These are phyloP conservation scores for Hedya salicella DNA, from an alignment of 2,888 invertebrate genomes.

Conservation along the genomic window DNA sequence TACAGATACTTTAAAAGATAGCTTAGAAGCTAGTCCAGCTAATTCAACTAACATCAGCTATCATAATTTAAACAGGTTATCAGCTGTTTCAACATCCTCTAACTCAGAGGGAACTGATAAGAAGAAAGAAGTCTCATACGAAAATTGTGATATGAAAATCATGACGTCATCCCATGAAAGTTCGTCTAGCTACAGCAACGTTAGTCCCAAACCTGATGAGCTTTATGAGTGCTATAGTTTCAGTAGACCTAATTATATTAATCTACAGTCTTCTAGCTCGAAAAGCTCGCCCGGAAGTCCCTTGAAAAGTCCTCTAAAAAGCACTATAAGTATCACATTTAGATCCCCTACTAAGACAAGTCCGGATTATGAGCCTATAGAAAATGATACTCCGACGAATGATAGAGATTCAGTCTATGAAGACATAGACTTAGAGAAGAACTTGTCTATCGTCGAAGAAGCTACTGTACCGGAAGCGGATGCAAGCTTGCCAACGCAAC, in stretches of 20 bases:
- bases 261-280: conserved; percentile 74
- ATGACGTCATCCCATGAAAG: conserved; percentile 82
- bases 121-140: conserved; percentile 54
- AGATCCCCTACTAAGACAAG: conserved; percentile 85
- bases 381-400: conserved; percentile 70
- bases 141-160: conserved; percentile 59
- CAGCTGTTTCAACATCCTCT: conserved; percentile 75
- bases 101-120: conserved; percentile 67
- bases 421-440: conserved; percentile 81
- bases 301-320: conserved; percentile 86
- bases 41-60: conserved; percentile 79
- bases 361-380: conserved; percentile 79
- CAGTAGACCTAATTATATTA: conserved; percentile 77
- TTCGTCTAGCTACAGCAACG: conserved; percentile 74
- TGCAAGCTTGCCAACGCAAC: conserved; percentile 84
- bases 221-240: conserved; percentile 75
- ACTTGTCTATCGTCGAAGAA: conserved; percentile 81
- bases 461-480: conserved; percentile 83
- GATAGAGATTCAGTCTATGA: conserved; percentile 85
- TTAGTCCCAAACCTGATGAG: conserved; percentile 66
- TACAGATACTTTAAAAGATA: conserved; percentile 58
- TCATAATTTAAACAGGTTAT: conserved; percentile 78
- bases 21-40: conserved; percentile 69
- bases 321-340: conserved; percentile 90
- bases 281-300: conserved; percentile 77